Conservation (phyloP, 2,797 vertebrate genomes). For the Gymnothorax reevesii region DNA sequence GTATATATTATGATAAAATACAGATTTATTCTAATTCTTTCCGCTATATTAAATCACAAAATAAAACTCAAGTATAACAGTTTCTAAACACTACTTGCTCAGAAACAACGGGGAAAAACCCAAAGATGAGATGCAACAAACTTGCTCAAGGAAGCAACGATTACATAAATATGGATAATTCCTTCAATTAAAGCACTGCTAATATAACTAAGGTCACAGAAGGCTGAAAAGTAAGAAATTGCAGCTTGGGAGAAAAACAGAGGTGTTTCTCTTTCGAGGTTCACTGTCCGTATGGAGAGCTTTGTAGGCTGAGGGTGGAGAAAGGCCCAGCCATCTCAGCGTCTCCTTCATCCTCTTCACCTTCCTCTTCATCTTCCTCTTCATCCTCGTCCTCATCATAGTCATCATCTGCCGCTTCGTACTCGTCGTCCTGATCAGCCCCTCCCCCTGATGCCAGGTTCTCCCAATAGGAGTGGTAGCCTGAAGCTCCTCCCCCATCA, state of each 20-base stretch:
- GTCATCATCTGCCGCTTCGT: conserved; percentile 62
- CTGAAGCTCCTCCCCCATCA: conserved; percentile 76
- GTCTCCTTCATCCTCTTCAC: conserved; percentile 79
- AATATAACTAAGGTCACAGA: neutral
- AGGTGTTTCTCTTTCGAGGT: neutral
- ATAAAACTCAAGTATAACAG: neutral
- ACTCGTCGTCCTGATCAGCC: conserved; percentile 58
- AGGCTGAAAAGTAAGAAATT: neutral
- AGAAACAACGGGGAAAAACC: neutral
- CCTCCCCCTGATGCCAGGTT: conserved; percentile 74
- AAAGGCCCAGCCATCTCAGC: conserved; percentile 70
- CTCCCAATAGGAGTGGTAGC: conserved; percentile 92
- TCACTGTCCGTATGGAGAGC: conserved; percentile 35
- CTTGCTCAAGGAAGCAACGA: neutral
- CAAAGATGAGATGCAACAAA: neutral
- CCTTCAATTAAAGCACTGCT: no score
- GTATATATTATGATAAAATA: neutral
- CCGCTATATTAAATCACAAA: neutral
- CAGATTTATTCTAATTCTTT: neutral
- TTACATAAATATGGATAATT: neutral
- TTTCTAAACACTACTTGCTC: neutral
- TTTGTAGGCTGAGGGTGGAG: conserved; percentile 77
- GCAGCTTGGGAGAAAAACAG: neutral
- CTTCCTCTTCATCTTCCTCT: conserved; percentile 77
- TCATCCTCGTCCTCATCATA: conserved; percentile 78